Evolutionary conservation across 2,888 invertebrate species (phyloP), one percentile per base, ranked within the genome.

Genomic region (Bombylius major): DNA sequence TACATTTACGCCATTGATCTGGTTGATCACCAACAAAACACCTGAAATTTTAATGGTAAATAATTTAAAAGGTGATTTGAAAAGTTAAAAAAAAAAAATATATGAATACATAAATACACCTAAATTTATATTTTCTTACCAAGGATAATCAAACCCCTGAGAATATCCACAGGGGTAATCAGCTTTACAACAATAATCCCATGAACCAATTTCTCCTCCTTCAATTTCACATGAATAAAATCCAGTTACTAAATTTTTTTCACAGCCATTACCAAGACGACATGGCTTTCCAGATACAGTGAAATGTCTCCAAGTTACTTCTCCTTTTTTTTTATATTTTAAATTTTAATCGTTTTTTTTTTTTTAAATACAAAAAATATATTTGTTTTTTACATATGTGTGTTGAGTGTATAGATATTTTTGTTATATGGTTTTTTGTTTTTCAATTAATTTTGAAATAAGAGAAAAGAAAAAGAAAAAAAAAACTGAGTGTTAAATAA

Each of bases 1-100:
- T 90, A 71, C 91, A 91, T 8, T 89, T 89, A 9, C 91, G 78
- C 91, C 91, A 91, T 69, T 91, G 90, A 56, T 88, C 87, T 11
- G 79, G 77, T 4, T 79, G 78, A 5, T 83, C 81, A 13, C 91
- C 91, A 7, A 91, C 91, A 70, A 88, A 88, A 66, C 91, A 91
- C 89, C 89, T 89, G 59, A 7, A 51, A 31, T 14, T 42, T 8
- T 31, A 44, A 8, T 44, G 32, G 39, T 42, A 44, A 8, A n/a
- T n/a, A n/a, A n/a, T n/a, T n/a, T n/a, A 4, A 48, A 12, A 32
- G 31, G 5, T 48, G 32, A 32, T 4, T 48, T 32, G 1, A 1
- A 32, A 12, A 48, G 5, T 39, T 39, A 14, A 45, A 11, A 14
- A 50, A 4, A 33, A 46, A 52, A 13, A 33, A 48, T 31, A 45